Evolutionary conservation across 2,888 invertebrate genomes (phyloP), one percentile per base, ranked within the genome.

Genomic region (Rapana venosa): DNA sequence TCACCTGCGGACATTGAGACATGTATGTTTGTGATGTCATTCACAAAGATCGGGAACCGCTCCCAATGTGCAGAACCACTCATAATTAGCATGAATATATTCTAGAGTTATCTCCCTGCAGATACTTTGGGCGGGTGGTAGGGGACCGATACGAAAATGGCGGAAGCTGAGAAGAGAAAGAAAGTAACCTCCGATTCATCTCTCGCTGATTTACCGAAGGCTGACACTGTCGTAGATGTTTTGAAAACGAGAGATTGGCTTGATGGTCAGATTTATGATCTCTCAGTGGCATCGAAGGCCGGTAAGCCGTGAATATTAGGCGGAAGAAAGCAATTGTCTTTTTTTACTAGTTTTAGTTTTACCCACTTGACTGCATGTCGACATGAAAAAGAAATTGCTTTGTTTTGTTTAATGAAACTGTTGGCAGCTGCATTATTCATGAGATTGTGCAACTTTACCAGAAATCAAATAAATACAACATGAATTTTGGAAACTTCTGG

Each of bases 221-320:
- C n/a, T 58, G 83, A 88, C 32, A 32, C 61, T 1, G n/a, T 58
- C 35, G 17, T 20, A n/a, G 88, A 88, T 88, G n/a, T 88, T 22
- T 15, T 88, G n/a, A 88, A 66, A 13, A 88, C 88, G 22, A 30
- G 88, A 15, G 81, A 70, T 32, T 88, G 61, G 81, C 47, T 88
- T 5, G 84, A 66, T 66, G 66, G 83, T 66, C 84, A 84, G 30
- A 83, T 36, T n/a, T 70, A 70, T 22, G 84, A 88, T 36, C 88
- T 70, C 26, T 30, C 61, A 4, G 83, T 84, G 26, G 66, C 88
- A 1, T 61, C 84, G 79, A 81, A 20, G 70, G 88, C 88, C 32
- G 88, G 88, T 88, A 47, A 47, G 47, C 8, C 8, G 8, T 47
- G 47, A 47, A n/a, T n/a, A n/a, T n/a, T n/a, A n/a, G n/a, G n/a